These are phyloP conservation scores for Olivierus martensii DNA, from an alignment of 1,140 invertebrate species.

Conservation along the genomic window DNA sequence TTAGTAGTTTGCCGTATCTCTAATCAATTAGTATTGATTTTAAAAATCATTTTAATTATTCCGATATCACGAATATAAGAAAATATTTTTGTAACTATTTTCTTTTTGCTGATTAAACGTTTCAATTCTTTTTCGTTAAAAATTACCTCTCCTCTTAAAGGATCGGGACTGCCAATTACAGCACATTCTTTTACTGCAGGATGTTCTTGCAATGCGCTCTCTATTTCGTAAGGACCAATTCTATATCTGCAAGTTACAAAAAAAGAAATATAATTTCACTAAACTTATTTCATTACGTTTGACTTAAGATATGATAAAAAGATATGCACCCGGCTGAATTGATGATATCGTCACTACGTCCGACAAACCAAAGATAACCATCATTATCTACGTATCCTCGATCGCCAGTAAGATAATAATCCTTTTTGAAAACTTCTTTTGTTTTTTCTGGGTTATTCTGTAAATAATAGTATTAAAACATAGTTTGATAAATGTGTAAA, in stretches of 20 bases:
- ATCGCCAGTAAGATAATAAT: constrained; percentile 36
- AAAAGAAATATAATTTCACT: too few species aligned
- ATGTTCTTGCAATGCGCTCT: constrained; percentile 37
- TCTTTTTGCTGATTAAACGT: too few species aligned
- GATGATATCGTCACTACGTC: constrained; percentile 37
- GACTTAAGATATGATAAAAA: too few species aligned
- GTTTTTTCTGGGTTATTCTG: constrained; percentile 29
- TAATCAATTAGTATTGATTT: too few species aligned
- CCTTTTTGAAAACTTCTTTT: constrained; percentile 24
- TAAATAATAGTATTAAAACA: not conserved
- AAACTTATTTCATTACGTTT: too few species aligned
- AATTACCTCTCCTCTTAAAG: constrained; percentile 29
- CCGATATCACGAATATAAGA: too few species aligned
- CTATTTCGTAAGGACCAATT: constrained; percentile 39
- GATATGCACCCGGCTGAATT: constrained; percentile 31
- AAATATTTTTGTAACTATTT: too few species aligned
- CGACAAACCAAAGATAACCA: constrained; percentile 34
- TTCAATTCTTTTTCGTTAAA: too few species aligned
- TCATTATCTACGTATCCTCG: constrained; percentile 32
- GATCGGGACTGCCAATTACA: constrained; percentile 36
- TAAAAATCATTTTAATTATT: too few species aligned
- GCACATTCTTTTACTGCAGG: constrained; percentile 37
- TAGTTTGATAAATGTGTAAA: too few species aligned
- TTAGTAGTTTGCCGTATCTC: too few species aligned
- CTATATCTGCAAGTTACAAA: constrained; percentile 27